A percentile compares a stretch with the other conserved stretches of the same genome.
Conservation (phyloP, 1,140 invertebrate species). For the Armadillidium nasatum region DNA sequence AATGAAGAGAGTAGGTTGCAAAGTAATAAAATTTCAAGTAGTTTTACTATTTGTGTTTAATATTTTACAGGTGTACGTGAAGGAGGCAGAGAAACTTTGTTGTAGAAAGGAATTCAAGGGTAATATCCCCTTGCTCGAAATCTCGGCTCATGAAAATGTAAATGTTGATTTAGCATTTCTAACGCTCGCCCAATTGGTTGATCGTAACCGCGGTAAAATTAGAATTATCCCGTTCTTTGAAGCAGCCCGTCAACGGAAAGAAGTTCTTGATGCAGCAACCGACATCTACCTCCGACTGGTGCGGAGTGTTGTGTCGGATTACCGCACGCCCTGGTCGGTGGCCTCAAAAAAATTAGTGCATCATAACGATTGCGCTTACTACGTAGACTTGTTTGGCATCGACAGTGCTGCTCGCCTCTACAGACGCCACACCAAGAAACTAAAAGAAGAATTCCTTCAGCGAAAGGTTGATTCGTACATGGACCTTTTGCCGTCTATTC, state of each 20-base stretch:
- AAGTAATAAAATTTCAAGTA: no score
- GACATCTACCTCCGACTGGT: conserved; percentile 68
- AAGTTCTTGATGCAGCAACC: conserved; percentile 79
- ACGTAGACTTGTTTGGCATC: conserved; percentile 83
- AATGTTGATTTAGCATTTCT: conserved; percentile 94
- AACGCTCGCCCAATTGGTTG: conserved; percentile 84
- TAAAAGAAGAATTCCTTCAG: conserved; percentile 78
- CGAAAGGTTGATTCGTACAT: conserved; percentile 75
- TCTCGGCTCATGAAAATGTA: conserved; percentile 92
- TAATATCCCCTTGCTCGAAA: conserved; percentile 82
- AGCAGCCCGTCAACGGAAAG: conserved; percentile 76
- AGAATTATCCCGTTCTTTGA: conserved; percentile 80
- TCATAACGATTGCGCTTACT: conserved; percentile 76
- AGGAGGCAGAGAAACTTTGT: conserved; percentile 82
- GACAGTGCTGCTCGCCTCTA: conserved; percentile 77
- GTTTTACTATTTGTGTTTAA: no score
- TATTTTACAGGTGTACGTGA: conserved; percentile 60
- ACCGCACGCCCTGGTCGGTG: conserved; percentile 78
- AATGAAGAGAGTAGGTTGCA: no score
- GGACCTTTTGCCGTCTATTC: conserved; percentile 69
- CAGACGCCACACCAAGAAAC: conserved; percentile 71
- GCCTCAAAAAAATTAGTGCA: conserved; percentile 78
- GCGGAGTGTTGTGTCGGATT: conserved; percentile 60
- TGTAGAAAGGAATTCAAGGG: conserved; percentile 69
- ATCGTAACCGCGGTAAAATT: conserved; percentile 63